Conservation (phyloP, 2,888 invertebrate genomes). For the Eupithecia subfuscata region DNA sequence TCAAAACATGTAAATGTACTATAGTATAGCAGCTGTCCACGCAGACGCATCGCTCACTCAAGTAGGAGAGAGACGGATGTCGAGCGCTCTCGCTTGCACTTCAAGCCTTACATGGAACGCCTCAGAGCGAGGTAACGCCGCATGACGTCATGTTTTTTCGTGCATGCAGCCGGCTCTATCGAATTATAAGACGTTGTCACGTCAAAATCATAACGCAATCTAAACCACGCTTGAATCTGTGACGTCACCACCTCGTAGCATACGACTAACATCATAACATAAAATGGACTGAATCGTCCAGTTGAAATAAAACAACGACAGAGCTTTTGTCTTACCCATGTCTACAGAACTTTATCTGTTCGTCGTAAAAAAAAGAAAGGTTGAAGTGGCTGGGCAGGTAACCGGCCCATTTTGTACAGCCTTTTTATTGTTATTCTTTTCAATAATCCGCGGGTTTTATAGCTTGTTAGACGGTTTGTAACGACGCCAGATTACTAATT, state of each 20-base stretch:
- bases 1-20: no score
- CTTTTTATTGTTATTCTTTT: slow-evolving; percentile 73
- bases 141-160: no score
- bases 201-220: no score
- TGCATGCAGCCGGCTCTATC: no score
- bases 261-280: slow-evolving; percentile 53
- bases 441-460: slow-evolving; percentile 81
- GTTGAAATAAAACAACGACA: slow-evolving; percentile 76
- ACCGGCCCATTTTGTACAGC: slow-evolving; percentile 71
- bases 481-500: slow-evolving; percentile 70
- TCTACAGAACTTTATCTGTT: slow-evolving; percentile 76
- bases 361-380: slow-evolving; percentile 59
- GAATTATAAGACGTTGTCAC: no score
- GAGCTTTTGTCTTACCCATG: slow-evolving; percentile 80
- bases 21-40: no score
- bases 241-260: slow-evolving; percentile 60
- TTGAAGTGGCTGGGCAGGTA: slow-evolving; percentile 72
- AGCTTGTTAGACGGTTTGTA: slow-evolving; percentile 76
- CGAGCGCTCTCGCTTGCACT: no score
- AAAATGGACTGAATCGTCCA: slow-evolving; percentile 70
- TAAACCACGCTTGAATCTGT: slow-evolving; percentile 52
- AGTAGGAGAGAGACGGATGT: no score
- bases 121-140: no score
- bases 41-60: no score
- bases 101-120: no score